Evolutionary conservation across 2,888 invertebrate species (phyloP).

Genomic region (Linnaemya tessellans): DNA sequence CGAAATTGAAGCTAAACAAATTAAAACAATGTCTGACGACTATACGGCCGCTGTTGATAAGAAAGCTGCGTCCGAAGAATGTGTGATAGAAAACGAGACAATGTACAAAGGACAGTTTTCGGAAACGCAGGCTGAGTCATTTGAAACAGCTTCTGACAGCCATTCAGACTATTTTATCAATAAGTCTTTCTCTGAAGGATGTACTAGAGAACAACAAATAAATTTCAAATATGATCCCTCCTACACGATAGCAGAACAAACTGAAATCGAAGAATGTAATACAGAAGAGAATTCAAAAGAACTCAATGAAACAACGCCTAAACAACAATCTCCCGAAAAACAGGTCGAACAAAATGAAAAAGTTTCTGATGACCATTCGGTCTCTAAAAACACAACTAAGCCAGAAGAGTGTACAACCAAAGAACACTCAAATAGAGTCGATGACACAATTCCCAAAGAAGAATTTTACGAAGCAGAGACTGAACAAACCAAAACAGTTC

Average conservation of each 20-base stretch:
- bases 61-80: background rate
- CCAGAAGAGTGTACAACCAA: background rate
- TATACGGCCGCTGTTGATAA: background rate
- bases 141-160: background rate
- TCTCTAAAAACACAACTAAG: background rate
- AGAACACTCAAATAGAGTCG: background rate
- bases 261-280: background rate
- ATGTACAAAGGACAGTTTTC: background rate
- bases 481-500: conserved; percentile 2
- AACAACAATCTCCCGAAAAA: background rate
- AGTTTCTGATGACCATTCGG: background rate
- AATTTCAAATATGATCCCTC: no score
- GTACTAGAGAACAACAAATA: background rate
- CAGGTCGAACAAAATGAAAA: background rate
- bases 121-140: background rate
- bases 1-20: background rate
- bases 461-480: background rate
- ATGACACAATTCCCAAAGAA: background rate
- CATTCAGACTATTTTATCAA: no score
- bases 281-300: background rate
- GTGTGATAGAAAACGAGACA: background rate
- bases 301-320: background rate
- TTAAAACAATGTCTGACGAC: background rate
- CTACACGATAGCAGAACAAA: background rate
- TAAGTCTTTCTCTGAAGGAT: background rate